Evolutionary conservation across 2,888 invertebrate species (phyloP), one percentile per base, ranked within the genome.

Genomic region (Sminthurides aquaticus): DNA sequence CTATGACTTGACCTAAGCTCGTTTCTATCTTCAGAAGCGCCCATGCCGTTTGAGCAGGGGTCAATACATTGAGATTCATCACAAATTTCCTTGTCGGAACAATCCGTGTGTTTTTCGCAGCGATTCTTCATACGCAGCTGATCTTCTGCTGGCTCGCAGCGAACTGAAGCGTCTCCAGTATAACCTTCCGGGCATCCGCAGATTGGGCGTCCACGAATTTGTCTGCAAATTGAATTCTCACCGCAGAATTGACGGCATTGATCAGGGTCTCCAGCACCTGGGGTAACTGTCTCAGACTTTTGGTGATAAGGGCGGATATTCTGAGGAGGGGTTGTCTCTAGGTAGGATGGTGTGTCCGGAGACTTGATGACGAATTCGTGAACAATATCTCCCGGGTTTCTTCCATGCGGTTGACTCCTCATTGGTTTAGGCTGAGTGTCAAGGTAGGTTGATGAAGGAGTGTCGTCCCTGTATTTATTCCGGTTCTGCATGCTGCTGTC

Each of bases 61-160:
- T 74, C 70, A 1, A 64, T n/a, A 49, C 74, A 74, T 55, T 68
- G 62, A 11, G 57, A 56, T 28, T 70, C 57, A 22, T 66, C 58
- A 59, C 74, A 74, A 60, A 74, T 62, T 61, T 70, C 65, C 11
- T 49, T 65, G 1, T 68, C 60, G 3, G 54, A 43, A 60, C 74
- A 74, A 3, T 74, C 72, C n/a, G 65, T 67, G 48, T 73, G 72
- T 43, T 67, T 64, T 2, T 66, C 57, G 56, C 74, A 74, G n/a
- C 58, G 34, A 24, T 65, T 67, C 0, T 27, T 49, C n/a, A 60
- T 65, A 3, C 49, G 22, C 8, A 59, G 34, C 49, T 57, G 57
- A 28, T 59, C 65, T 49, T 58, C 60, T 2, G 67, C 60, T 11
- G 67, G 64, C 24, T 26, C 52, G 52, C 74, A 74, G 60, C 65